Conservation (phyloP, 2,113 vertebrate genomes). For the Cardinalis cardinalis region DNA sequence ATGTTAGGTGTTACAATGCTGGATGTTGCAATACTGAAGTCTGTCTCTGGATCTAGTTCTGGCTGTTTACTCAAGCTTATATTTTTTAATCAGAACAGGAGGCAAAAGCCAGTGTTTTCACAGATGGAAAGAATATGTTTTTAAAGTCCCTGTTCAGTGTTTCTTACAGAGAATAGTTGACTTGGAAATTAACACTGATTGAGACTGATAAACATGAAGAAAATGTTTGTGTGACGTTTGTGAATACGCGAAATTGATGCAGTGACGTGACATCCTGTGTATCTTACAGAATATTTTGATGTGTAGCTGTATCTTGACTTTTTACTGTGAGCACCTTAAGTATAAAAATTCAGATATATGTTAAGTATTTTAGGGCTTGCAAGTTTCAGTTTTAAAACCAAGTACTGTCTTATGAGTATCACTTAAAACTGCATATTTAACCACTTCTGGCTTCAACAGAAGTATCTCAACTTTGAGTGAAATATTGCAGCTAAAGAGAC, state of each 20-base stretch:
- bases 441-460: background rate
- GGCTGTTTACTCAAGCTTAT: background rate
- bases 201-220: background rate
- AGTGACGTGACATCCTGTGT: background rate
- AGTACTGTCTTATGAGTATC: background rate
- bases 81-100: constrained; percentile 4
- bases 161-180: background rate
- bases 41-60: background rate
- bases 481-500: constrained; percentile 44
- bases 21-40: background rate
- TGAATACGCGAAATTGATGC: background rate
- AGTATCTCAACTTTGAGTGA: constrained; percentile 33
- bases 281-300: background rate
- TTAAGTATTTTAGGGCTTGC: background rate
- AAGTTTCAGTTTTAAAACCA: background rate
- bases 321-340: background rate
- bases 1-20: background rate
- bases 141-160: background rate
- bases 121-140: background rate
- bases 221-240: background rate
- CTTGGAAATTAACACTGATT: background rate
- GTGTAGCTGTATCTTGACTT: background rate
- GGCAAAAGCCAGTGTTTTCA: background rate
- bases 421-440: constrained; percentile 1
- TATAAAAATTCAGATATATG: background rate